phyloP scores from a whole-genome alignment of 2,113 vertebrate genomes.

The Saguinus imperator region DNA sequence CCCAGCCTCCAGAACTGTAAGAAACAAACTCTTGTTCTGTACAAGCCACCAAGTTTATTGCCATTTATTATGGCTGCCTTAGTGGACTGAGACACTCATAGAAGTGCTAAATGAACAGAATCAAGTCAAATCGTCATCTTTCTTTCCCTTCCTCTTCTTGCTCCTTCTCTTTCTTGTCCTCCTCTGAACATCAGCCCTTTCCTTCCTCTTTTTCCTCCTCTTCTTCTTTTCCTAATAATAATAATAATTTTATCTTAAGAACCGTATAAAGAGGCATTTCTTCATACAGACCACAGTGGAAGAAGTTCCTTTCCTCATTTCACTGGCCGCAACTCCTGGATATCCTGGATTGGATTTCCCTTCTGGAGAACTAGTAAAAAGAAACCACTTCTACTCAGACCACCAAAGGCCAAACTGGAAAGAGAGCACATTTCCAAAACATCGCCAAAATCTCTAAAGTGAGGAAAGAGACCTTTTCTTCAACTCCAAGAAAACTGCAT shows the following conservation, averaged over 20 bases:
- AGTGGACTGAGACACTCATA: neutral
- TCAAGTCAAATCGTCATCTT: neutral
- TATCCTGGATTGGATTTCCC: neutral
- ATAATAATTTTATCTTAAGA: neutral
- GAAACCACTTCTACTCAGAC: neutral
- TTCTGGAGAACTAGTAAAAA: neutral
- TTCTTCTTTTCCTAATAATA: neutral
- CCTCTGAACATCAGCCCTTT: neutral
- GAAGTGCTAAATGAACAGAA: neutral
- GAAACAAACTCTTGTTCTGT: neutral
- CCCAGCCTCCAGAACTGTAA: neutral
- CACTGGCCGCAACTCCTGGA: neutral
- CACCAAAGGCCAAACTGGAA: neutral
- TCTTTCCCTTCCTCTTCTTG: no score
- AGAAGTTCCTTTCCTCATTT: neutral
- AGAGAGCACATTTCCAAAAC: neutral
- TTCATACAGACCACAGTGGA: neutral
- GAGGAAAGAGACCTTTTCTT: neutral
- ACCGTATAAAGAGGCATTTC: neutral
- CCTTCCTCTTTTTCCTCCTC: neutral
- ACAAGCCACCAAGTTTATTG: neutral
- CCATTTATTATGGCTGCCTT: neutral
- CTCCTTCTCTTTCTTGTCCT: neutral
- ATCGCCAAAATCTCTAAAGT: neutral
- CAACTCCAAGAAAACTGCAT: neutral